These are phyloP conservation scores for Bolborhynchus lineola DNA, from an alignment of 2,113 vertebrate species.

Conservation along the genomic window DNA sequence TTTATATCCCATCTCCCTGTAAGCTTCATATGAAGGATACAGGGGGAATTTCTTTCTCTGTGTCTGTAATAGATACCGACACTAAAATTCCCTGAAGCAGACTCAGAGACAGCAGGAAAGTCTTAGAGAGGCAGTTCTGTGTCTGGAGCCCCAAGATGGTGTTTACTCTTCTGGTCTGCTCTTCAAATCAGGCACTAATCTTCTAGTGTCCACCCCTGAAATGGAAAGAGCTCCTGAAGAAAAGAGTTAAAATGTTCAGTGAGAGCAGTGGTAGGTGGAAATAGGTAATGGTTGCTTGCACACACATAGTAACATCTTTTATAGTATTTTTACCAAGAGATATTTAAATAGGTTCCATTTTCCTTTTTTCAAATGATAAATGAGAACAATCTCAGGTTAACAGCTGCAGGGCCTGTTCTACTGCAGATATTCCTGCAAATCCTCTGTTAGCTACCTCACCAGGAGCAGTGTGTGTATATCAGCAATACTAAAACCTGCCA, in stretches of 20 bases:
- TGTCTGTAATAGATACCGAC: neutral
- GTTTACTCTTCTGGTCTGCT: neutral
- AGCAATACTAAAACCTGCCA: neutral
- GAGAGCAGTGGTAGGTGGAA: neutral
- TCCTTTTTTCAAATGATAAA: conserved; percentile 1
- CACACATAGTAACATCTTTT: neutral
- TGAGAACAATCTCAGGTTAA: neutral
- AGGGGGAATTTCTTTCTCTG: neutral
- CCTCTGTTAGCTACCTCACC: neutral
- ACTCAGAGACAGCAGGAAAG: neutral
- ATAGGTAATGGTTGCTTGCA: neutral
- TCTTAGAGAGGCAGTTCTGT: neutral
- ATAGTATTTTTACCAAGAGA: neutral
- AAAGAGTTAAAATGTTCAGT: neutral
- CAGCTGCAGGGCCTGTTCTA: neutral
- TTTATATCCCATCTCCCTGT: neutral
- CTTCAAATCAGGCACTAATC: neutral
- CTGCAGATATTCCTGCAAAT: neutral
- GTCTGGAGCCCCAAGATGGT: neutral
- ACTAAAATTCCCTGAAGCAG: neutral
- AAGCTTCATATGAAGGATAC: neutral
- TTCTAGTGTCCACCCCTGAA: neutral
- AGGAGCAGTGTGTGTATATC: neutral
- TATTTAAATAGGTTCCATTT: neutral
- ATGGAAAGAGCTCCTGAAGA: neutral